These are phyloP conservation scores for Acanthosoma haemorrhoidale DNA, from an alignment of 2,888 invertebrate species.

Conservation along the genomic window DNA sequence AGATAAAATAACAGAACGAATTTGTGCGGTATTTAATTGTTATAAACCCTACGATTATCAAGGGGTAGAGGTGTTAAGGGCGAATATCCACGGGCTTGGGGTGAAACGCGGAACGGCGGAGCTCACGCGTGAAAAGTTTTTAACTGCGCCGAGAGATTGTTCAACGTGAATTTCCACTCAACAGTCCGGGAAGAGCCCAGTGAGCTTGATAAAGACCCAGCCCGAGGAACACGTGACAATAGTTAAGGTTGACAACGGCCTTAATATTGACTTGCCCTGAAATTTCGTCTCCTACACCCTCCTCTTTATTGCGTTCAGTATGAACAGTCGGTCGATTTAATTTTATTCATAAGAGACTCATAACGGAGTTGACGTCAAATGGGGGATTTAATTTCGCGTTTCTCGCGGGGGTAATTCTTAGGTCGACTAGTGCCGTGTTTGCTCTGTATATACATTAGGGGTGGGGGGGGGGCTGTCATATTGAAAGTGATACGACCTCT, in stretches of 20 bases:
- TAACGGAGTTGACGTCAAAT: slow-evolving; percentile 33
- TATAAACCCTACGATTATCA: no score
- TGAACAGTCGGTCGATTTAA: slow-evolving; percentile 39
- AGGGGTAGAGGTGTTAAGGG: no score
- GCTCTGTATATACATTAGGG: slow-evolving; percentile 30
- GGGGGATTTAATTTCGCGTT: slow-evolving; percentile 38
- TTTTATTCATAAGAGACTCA: slow-evolving; percentile 39
- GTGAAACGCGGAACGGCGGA: no score
- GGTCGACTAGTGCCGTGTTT: slow-evolving; percentile 36
- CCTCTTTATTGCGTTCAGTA: slow-evolving; percentile 37
- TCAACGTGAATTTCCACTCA: no score
- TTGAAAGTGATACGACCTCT: no score
- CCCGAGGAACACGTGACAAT: background rate
- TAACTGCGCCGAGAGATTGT: no score
- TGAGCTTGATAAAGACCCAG: slow-evolving; percentile 12
- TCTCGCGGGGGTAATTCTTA: slow-evolving; percentile 32
- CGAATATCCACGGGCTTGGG: no score
- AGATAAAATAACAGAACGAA: no score
- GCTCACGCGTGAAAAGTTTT: no score
- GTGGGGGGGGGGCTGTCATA: background rate
- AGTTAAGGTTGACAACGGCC: slow-evolving; percentile 22
- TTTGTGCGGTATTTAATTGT: no score
- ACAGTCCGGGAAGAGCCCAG: no score
- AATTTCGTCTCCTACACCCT: background rate
- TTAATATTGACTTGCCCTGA: slow-evolving; percentile 13